These are phyloP conservation scores for Oxycera nigricornis DNA, from an alignment of 2,888 invertebrate species.

Conservation along the genomic window DNA sequence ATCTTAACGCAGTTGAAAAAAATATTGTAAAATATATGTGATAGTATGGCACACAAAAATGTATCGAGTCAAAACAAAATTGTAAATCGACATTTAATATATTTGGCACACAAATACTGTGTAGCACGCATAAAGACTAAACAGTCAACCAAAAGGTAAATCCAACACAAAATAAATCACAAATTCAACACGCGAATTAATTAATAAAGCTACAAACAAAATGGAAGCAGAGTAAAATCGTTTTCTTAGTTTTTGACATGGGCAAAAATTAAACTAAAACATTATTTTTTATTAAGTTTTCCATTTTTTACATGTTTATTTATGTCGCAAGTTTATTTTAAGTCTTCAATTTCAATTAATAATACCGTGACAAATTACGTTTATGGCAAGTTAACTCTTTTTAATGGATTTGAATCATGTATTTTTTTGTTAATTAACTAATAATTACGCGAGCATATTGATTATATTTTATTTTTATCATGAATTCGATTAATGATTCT, in stretches of 20 bases:
- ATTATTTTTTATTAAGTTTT: conserved; percentile 44
- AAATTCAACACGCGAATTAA: neutral
- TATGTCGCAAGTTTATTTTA: neutral
- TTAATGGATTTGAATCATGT: too few species aligned
- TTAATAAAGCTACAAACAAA: neutral
- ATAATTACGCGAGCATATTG: too few species aligned
- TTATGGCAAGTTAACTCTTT: too few species aligned
- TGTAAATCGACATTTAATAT: neutral
- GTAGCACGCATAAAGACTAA: too few species aligned
- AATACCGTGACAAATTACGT: neutral
- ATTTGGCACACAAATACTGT: neutral
- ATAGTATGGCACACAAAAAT: neutral
- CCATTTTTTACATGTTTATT: neutral
- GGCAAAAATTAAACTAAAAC: conserved; percentile 59
- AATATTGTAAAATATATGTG: neutral
- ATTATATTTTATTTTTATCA: too few species aligned
- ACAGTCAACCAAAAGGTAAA: neutral
- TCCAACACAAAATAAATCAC: neutral
- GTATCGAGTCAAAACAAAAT: neutral
- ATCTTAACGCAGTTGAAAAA: neutral
- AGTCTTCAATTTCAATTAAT: neutral
- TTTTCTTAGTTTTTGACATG: conserved; percentile 61
- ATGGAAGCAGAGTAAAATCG: neutral
- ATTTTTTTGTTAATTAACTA: too few species aligned
- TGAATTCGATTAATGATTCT: too few species aligned